Conservation (phyloP, 2,797 vertebrate species). For the Pangasius sanitwongsei region DNA sequence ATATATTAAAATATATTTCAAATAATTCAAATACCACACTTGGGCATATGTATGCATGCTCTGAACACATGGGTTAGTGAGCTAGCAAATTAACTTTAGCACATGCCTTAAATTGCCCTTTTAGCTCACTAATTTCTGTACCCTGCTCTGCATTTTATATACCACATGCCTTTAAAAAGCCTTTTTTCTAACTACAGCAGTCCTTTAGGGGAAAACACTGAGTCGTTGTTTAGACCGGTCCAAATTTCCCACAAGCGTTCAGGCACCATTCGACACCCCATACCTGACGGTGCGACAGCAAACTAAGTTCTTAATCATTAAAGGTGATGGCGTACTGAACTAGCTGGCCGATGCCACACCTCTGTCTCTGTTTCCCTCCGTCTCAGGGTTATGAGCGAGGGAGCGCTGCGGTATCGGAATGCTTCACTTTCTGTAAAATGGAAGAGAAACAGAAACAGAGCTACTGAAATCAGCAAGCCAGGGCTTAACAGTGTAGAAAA, state of each 20-base stretch:
- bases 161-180: background rate
- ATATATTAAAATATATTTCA: background rate
- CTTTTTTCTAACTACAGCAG: constrained; percentile 21
- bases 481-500: background rate
- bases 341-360: background rate
- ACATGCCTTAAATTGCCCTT: background rate
- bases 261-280: constrained; percentile 7
- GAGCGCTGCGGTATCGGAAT: background rate
- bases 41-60: background rate
- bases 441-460: background rate
- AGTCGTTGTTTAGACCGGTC: background rate
- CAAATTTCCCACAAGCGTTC: background rate
- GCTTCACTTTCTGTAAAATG: constrained; percentile 42
- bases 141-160: background rate
- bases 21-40: background rate
- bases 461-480: background rate
- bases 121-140: background rate
- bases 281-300: constrained; percentile 21
- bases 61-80: background rate
- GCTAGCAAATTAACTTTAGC: background rate
- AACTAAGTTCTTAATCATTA: constrained; percentile 20
- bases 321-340: constrained; percentile 12
- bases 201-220: constrained; percentile 38
- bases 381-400: constrained; percentile 15
- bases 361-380: background rate